Evolutionary conservation across 2,113 vertebrate species (phyloP), one percentile per base, ranked within the genome.

Genomic region (Sylvietta virens): DNA sequence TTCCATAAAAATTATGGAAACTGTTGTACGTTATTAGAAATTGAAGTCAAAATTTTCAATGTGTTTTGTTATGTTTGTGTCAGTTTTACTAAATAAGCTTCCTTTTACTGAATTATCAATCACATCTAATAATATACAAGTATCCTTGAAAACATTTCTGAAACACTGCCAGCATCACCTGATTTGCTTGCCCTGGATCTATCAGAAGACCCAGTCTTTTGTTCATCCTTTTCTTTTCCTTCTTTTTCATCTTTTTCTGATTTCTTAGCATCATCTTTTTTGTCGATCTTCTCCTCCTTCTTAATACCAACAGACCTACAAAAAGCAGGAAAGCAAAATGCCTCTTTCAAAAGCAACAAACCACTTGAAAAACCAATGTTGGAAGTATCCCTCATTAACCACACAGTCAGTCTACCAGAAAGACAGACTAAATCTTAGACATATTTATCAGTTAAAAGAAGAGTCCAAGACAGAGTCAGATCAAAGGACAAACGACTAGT

Each of bases 261-360:
- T 66, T 94, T 97, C 74, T 97, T 98, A 11, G 84, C 26, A 80
- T 99, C 99, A 16, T 98, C 98, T 64, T 96, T 97, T 48, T 96
- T 98, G 37, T 98, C 99, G 0, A 58, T 42, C 91, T 98, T 99
- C 45, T 99, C 99, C 64, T 99, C 99, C 84, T 99, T 99, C 74
- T 97, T 98, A 96, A 93, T 39, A 71, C 92, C 88, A 64, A 57
- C 19, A 10, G 95, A 96, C 87, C 98, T 98, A 44, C 17, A 62
- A 37, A 53, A 37, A 42, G n/a, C 7, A 56, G 64, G 17, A 81
- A 50, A 72, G 45, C 31, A 80, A 65, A 90, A 82, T 21, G 16
- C 13, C 37, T 45, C 82, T 69, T 76, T 72, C 37, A 95, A 81
- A 81, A 87, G 62, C 27, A 58, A 65, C 7, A 51, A 58, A 71